Base-by-base conservation (phyloP, 2,888 invertebrate genomes). In the Autographa pulchrina region DNA sequence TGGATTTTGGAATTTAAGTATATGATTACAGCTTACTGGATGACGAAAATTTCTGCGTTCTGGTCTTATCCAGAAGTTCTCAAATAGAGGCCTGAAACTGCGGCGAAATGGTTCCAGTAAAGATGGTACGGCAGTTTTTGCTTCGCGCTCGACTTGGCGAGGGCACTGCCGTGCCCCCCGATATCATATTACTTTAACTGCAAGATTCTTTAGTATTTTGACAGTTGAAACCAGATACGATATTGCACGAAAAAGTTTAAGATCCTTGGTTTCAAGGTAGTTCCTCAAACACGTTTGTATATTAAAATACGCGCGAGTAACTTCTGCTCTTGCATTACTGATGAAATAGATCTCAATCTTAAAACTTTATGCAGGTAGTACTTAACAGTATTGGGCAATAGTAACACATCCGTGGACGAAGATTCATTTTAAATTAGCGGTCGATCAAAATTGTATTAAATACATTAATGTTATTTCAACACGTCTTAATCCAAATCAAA, bases 231-330 rank as follows among this genome's bases (percentile, higher is more conserved):
- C 60, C 3, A 52, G 65, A 56, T 32, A 48, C 6, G 38, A 56
- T 48, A 65, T 56, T 63, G 18, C 20, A 67, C 54, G 35, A 31
- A 64, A 74, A 62, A 66, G 32, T 54, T 43, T 41, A 65, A 78
- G 64, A 59, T 58, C 78, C 78, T 78, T 78, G 75, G 64, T 38
- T 43, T 69, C 78, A 79, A 78, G 80, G 78, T 18, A 62, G 66
- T 75, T 78, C 68, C 65, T 78, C 65, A 43, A 68, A 75, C 63
- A 65, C 32, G 54, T 68, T 65, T 74, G 59, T 43, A 68, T 69
- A 54, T n/a, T 20, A 66, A 56, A 31, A 38, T 65, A 65, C 61
- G 65, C 38, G 58, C 71, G 43, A 54, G 60, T 59, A 9, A 31
- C 59, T 14, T 59, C 59, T 31, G 32, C 43, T 68, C 65, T 68